These are phyloP conservation scores for Cristatella mucedo DNA, from an alignment of 2,888 invertebrate species.

Conservation along the genomic window DNA sequence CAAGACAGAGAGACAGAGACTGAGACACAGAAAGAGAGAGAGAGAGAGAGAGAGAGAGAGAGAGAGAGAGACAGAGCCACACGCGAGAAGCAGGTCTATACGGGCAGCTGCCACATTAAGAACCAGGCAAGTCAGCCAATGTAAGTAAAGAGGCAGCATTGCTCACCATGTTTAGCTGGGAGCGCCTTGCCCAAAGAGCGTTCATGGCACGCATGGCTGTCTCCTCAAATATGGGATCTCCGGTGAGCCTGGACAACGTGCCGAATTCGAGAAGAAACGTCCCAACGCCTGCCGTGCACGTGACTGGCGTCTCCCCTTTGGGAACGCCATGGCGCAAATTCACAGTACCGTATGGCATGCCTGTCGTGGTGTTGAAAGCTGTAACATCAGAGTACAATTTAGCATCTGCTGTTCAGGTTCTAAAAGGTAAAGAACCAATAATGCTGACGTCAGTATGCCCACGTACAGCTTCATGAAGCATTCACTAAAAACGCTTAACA, in stretches of 20 bases:
- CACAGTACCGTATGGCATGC: slow-evolving; percentile 96
- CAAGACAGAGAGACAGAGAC: too few relatives aligned
- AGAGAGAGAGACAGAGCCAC: too few relatives aligned
- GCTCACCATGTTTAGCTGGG: slow-evolving; percentile 52
- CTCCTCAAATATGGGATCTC: slow-evolving; percentile 71
- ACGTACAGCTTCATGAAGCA: too few relatives aligned
- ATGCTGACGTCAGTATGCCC: neutral
- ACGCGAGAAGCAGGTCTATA: too few relatives aligned
- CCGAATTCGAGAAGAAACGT: slow-evolving; percentile 95
- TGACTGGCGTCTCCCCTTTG: slow-evolving; percentile 79
- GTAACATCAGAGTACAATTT: too few relatives aligned
- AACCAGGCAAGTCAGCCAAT: too few relatives aligned
- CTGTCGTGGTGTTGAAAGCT: slow-evolving; percentile 45
- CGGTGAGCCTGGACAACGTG: slow-evolving; percentile 74
- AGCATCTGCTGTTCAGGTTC: slow-evolving; percentile 8
- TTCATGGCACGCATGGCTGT: slow-evolving; percentile 72
- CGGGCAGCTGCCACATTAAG: too few relatives aligned
- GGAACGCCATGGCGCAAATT: slow-evolving; percentile 81
- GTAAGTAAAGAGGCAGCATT: too few relatives aligned
- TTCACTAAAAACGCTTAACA: too few relatives aligned
- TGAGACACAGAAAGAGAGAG: too few relatives aligned
- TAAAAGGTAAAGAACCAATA: slow-evolving; percentile 8
- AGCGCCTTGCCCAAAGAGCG: slow-evolving; percentile 68
- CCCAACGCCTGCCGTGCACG: slow-evolving; percentile 93
- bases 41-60: too few relatives aligned